Evolutionary conservation across 2,113 vertebrate species (phyloP).

Genomic region (Thinocorus orbignyianus): DNA sequence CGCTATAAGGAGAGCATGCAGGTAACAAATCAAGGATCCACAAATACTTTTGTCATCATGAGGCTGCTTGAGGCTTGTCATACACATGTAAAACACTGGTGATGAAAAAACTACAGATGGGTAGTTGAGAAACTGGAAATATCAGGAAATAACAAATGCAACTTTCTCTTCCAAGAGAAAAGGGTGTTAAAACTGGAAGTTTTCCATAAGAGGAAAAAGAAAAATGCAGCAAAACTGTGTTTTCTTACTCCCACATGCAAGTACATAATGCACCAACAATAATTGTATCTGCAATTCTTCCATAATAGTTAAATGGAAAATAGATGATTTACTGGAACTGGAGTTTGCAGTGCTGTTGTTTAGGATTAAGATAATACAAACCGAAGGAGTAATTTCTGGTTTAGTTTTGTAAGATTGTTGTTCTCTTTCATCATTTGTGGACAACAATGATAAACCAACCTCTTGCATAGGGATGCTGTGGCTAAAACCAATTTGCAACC

Average conservation of each 20-base stretch:
- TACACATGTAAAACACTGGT: slow-evolving; percentile 5
- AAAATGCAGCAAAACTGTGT: background rate
- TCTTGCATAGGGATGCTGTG: background rate
- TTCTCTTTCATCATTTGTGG: background rate
- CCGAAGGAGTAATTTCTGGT: background rate
- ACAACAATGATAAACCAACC: background rate
- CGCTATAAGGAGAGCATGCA: background rate
- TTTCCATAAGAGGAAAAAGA: background rate
- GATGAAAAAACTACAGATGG: slow-evolving; percentile 38
- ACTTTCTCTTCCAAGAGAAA: background rate
- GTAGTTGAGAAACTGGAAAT: background rate
- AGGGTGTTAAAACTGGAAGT: background rate
- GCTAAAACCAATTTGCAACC: slow-evolving; percentile 23
- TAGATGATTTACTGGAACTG: background rate
- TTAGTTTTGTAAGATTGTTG: background rate
- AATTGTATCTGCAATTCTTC: background rate
- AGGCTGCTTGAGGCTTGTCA: slow-evolving; percentile 1
- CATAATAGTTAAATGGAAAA: background rate
- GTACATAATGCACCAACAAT: background rate
- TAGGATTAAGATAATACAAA: background rate
- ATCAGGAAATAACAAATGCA: slow-evolving; percentile 15
- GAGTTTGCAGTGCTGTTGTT: background rate
- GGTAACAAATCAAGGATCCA: slow-evolving; percentile 45
- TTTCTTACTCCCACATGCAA: background rate
- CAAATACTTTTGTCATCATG: background rate